Conservation (phyloP, 1,140 invertebrate genomes). For the Laodelphax striatellus region DNA sequence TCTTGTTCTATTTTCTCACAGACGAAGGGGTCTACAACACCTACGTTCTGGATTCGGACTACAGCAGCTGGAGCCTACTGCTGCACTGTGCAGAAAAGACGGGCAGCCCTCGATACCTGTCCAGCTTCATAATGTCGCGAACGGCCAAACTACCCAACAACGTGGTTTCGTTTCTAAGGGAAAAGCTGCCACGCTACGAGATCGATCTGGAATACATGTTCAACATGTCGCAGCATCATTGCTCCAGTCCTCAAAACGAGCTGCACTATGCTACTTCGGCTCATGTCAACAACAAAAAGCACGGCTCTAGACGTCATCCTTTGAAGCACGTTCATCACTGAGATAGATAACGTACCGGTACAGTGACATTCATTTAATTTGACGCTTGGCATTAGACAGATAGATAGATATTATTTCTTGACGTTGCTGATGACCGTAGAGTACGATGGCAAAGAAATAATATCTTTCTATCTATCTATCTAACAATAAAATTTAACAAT, state of each 20-base stretch:
- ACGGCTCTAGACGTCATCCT: conserved; percentile 12
- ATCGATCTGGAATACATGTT: conserved; percentile 74
- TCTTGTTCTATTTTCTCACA: conserved; percentile 29
- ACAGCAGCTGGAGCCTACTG: conserved; percentile 60
- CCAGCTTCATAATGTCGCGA: conserved; percentile 69
- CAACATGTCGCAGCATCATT: conserved; percentile 59
- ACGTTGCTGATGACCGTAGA: no score
- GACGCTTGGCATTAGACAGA: no score
- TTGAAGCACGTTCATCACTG: conserved; percentile 9
- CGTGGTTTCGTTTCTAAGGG: conserved; percentile 43
- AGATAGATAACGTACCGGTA: no score
- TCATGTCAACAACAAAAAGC: not conserved
- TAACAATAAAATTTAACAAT: no score
- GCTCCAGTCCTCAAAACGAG: conserved; percentile 26
- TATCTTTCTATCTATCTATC: no score
- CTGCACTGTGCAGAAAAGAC: conserved; percentile 77
- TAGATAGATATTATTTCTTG: no score
- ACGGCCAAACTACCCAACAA: conserved; percentile 42
- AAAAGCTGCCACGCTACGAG: conserved; percentile 49
- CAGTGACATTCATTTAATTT: no score
- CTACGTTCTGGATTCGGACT: conserved; percentile 72
- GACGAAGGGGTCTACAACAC: conserved; percentile 84
- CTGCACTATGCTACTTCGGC: conserved; percentile 20
- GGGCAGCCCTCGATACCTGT: conserved; percentile 64
- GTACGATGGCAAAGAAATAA: no score